phyloP scores from a whole-genome alignment of 2,113 vertebrate species.

The Pteronura brasiliensis region DNA sequence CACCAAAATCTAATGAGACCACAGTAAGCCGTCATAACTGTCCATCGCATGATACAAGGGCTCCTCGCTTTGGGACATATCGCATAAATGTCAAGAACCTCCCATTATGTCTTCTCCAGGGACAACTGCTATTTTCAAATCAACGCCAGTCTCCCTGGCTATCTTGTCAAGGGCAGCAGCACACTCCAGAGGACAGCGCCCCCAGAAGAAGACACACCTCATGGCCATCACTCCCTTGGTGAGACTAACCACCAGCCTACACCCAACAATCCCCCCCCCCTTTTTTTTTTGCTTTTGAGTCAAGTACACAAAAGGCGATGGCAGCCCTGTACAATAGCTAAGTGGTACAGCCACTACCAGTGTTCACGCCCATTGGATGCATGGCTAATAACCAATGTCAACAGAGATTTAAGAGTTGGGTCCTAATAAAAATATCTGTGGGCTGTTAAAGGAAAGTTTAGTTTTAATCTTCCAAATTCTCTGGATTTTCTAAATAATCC shows the following conservation, averaged over 20 bases:
- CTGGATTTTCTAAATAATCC: neutral
- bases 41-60: neutral
- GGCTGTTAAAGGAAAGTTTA: neutral
- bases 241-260: neutral
- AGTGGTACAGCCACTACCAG: neutral
- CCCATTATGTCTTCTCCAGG: conserved; percentile 91
- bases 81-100: conserved; percentile 68
- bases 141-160: conserved; percentile 76
- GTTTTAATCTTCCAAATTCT: neutral
- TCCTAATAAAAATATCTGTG: neutral
- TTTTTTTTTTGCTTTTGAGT: neutral
- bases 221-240: too few species aligned
- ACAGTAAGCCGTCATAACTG: neutral
- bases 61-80: neutral
- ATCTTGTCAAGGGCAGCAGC: conserved; percentile 84
- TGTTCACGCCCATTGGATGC: neutral
- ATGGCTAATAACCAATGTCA: neutral
- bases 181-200: conserved; percentile 89
- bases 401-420: neutral
- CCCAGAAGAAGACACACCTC: conserved; percentile 75
- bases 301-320: neutral
- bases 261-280: neutral
- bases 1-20: neutral
- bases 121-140: conserved; percentile 89
- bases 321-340: neutral